Evolutionary conservation across 2,888 invertebrate species (phyloP).

Genomic region (Lycaena phlaeas): DNA sequence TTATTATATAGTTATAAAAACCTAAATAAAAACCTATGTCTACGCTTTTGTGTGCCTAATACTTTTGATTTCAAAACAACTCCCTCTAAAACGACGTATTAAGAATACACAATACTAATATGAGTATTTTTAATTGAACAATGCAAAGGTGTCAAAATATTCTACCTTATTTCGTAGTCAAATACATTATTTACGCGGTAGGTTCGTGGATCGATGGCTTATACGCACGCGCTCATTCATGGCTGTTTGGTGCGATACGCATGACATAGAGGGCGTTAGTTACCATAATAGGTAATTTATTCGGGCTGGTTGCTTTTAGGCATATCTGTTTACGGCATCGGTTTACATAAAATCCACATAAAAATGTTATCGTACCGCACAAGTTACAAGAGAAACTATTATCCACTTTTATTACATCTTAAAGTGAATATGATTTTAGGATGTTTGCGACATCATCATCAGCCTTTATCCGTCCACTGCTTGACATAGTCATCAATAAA

Average conservation of each 20-base stretch:
- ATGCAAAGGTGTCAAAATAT: constrained; percentile 10
- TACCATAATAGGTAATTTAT: constrained; percentile 8
- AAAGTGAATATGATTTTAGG: constrained; percentile 7
- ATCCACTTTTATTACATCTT: constrained; percentile 5
- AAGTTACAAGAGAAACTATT: constrained; percentile 7
- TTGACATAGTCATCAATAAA: no score
- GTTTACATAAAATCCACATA: constrained; percentile 5
- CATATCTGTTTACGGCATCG: constrained; percentile 16
- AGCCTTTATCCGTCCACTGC: no score
- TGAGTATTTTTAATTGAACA: constrained; percentile 5
- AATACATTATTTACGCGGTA: constrained; percentile 56
- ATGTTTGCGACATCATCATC: no score
- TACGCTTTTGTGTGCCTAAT: no score
- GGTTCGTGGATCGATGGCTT: constrained; percentile 52
- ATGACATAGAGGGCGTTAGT: constrained; percentile 43
- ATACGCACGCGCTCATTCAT: constrained; percentile 62
- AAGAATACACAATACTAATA: no score
- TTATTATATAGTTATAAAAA: no score
- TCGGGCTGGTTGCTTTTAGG: background rate
- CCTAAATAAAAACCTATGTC: no score
- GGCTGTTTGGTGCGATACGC: constrained; percentile 25
- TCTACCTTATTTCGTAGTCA: constrained; percentile 31
- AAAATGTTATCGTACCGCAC: background rate
- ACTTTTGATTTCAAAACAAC: no score
- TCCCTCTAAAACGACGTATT: no score